A percentile compares a stretch with the other conserved stretches of the same genome.
Conservation (phyloP, 2,797 vertebrate species). For the Etheostoma nigrum region DNA sequence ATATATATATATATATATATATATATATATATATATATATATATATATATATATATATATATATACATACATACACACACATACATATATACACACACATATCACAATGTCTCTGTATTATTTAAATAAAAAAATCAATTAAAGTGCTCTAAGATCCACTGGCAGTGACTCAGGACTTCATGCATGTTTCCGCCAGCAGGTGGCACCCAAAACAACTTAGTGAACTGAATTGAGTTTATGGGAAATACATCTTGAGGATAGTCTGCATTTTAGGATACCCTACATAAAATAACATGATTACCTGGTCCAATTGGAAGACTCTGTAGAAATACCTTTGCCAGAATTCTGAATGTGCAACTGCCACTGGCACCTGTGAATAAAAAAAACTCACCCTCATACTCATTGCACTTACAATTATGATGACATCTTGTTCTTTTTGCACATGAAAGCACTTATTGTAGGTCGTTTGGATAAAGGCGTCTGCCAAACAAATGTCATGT, state of each 20-base stretch:
- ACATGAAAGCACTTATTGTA: not conserved
- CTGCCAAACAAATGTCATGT: not conserved
- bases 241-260: not conserved
- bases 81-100: no score
- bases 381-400: not conserved
- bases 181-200: constrained; percentile 58
- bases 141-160: not conserved
- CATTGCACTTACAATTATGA: not conserved
- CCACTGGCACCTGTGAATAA: constrained; percentile 89
- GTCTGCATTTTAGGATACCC: not conserved
- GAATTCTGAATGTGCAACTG: constrained; percentile 95
- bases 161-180: not conserved
- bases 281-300: constrained; percentile 54
- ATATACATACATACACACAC: no score
- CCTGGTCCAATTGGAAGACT: constrained; percentile 95
- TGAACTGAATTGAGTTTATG: not conserved
- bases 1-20: no score
- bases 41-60: no score
- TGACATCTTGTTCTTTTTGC: not conserved
- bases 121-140: not conserved
- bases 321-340: constrained; percentile 99
- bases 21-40: no score
- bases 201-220: constrained; percentile 37
- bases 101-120: no score
- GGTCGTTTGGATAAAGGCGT: not conserved